Base-by-base conservation (phyloP, 2,113 vertebrate genomes). In the Aptenodytes forsteri region DNA sequence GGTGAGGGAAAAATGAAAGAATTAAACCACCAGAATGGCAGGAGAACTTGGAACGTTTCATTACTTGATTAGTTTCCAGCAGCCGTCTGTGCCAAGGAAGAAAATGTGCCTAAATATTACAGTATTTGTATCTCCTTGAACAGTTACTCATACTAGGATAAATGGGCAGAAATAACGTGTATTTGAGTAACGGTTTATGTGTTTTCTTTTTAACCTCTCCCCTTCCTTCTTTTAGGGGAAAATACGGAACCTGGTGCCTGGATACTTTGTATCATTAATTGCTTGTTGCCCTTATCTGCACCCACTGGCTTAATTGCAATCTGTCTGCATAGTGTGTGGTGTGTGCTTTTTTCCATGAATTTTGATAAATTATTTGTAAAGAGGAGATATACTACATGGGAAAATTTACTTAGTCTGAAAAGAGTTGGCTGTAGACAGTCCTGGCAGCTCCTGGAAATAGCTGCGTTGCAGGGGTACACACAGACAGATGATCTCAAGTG, bases 61-160 rank as follows among this genome's bases (percentile, higher is more conserved):
- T 66, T 59, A 30, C 29, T 93, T 87, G 72, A 71, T 66, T 80
- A 58, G 50, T 90, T 97, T 96, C 66, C 71, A 94, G 85, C 44
- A 77, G 62, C 49, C 71, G 90, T 83, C 54, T 86, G 50, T 93
- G 90, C 70, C 90, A 94, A 90, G 46, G 71, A 73, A 88, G 67
- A 86, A 88, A 95, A 77, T 34, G 40, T 93, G 62, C 89, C 36
- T 86, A 93, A 96, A 93, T 90, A 86, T 95, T 90, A 16, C 12
- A 3, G 25, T 80, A 73, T 94, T 80, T 90, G 23, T 71, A 47
- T 83, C 82, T 73, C 32, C 62, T 92, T 78, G 73, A 94, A 70
- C 26, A 83, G 79, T 90, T 90, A 90, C 38, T 65, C 59, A 56
- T 13, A 17, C 36, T 52, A 62, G 61, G 26, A 61, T 64, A 92